Base-by-base conservation (phyloP, 2,113 vertebrate species). In the Enhydra lutris region DNA sequence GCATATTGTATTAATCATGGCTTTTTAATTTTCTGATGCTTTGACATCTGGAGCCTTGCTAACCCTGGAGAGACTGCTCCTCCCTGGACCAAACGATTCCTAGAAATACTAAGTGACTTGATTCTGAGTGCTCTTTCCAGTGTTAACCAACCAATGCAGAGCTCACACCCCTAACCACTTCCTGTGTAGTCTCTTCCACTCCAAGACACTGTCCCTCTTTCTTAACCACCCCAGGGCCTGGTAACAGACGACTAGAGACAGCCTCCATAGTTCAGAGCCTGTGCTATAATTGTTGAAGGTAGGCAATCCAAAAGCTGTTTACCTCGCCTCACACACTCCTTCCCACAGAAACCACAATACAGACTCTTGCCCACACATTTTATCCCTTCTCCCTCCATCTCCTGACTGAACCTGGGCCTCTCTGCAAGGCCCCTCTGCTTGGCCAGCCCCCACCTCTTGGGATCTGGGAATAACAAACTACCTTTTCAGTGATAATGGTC, bases 401-500 rank as follows among this genome's bases (percentile, higher is more conserved):
- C 21, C 26, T 26, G 34, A 55, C 1, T 6, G 15, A 14, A 47
- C 26, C 9, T 9, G 6, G 17, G 24, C 20, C 85, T 52, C 55
- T 6, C 6, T 4, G 45, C 29, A 12, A 47, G 39, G 0, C 18
- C 17, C 34, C 17, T 3, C 13, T 2, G 9, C 2, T 6, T 2
- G 39, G 15, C 5, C 4, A 4, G 26, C 4, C 5, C 6, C 3
- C 1, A 55, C 36, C 61, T 76, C 76, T n/a, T 67, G n/a, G 17
- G 18, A 39, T 1, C 42, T 61, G 36, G 17, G 29, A 55, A 3
- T 57, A 57, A 17, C 13, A 21, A 23, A 42, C 20, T 14, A 0
- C 8, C 23, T 24, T 36, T 59, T 65, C 55, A 83, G 1, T 80
- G 52, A 36, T 7, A 31, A 6, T 36, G n/a, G 0, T 39, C 63